phyloP scores from a whole-genome alignment of 2,113 vertebrate genomes.

The Isurus oxyrinchus region DNA sequence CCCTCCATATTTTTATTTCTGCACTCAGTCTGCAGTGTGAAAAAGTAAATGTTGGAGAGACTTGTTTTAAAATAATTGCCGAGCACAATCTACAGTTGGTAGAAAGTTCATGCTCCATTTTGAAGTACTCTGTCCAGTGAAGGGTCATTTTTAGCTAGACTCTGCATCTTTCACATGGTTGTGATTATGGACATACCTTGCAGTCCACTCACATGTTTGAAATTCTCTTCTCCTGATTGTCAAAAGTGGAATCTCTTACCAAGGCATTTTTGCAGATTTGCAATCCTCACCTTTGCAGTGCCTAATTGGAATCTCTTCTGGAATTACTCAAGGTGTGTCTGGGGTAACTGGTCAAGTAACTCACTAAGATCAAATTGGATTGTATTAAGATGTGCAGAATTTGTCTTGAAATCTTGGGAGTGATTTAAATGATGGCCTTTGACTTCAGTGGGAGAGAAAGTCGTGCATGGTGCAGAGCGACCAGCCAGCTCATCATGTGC shows the following conservation, averaged over 20 bases:
- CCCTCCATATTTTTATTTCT: not conserved
- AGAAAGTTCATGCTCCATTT: not conserved
- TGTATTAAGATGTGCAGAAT: not conserved
- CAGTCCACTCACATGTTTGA: not conserved
- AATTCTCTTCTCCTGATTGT: not conserved
- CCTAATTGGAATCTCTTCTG: not conserved
- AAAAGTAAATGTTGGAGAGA: not conserved
- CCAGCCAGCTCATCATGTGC: not conserved
- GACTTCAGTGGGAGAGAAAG: not conserved
- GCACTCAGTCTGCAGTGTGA: not conserved
- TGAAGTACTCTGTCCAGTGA: not conserved
- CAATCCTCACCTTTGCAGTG: not conserved
- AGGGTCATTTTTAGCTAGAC: not conserved
- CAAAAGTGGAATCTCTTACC: not conserved
- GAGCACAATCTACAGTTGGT: not conserved
- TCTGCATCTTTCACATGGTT: not conserved
- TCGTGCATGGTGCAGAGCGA: too few relatives aligned
- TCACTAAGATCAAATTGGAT: not conserved
- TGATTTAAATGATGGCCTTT: not conserved
- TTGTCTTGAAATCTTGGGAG: not conserved
- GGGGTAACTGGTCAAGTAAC: not conserved
- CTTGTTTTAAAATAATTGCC: not conserved
- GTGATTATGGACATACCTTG: not conserved
- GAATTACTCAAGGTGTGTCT: not conserved
- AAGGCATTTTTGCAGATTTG: not conserved